These are phyloP conservation scores for Drosophila picticornis DNA, from an alignment of 2,888 invertebrate genomes.

Conservation along the genomic window DNA sequence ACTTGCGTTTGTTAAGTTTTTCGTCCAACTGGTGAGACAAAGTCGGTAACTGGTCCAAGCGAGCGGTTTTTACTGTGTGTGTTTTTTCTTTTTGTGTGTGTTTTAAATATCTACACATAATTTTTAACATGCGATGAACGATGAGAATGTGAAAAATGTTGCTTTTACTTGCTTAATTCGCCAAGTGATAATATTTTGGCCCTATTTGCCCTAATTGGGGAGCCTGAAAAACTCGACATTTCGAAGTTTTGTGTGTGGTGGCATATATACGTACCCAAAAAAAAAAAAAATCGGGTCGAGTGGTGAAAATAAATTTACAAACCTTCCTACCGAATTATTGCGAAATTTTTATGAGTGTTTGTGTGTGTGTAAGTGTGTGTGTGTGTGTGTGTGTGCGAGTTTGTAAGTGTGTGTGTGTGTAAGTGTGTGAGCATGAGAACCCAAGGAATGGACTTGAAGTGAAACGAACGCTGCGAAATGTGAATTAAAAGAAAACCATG, in stretches of 20 bases:
- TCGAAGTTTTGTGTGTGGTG: conserved; percentile 58
- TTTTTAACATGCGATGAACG: background rate
- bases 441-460: conserved; percentile 30
- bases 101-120: background rate
- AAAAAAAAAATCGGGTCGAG: conserved; percentile 69
- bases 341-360: conserved; percentile 16
- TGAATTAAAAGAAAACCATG: conserved; percentile 14
- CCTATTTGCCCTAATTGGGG: conserved; percentile 22
- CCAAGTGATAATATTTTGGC: conserved; percentile 11
- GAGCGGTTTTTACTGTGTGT: conserved; percentile 68
- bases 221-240: conserved; percentile 51
- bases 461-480: conserved; percentile 32
- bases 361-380: background rate
- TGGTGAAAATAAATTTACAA: conserved; percentile 73
- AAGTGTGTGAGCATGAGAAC: conserved; percentile 1
- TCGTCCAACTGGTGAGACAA: conserved; percentile 84
- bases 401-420: background rate
- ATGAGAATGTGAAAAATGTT: conserved; percentile 3
- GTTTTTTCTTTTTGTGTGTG: conserved; percentile 21
- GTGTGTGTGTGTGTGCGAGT: conserved; percentile 2
- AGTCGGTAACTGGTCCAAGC: conserved; percentile 81
- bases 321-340: conserved; percentile 48
- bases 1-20: conserved; percentile 84
- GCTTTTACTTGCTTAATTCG: background rate
- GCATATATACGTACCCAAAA: conserved; percentile 36